Evolutionary conservation across 1,140 invertebrate genomes (phyloP), one percentile per base, ranked within the genome.

Genomic region (Polypedilum pembai): DNA sequence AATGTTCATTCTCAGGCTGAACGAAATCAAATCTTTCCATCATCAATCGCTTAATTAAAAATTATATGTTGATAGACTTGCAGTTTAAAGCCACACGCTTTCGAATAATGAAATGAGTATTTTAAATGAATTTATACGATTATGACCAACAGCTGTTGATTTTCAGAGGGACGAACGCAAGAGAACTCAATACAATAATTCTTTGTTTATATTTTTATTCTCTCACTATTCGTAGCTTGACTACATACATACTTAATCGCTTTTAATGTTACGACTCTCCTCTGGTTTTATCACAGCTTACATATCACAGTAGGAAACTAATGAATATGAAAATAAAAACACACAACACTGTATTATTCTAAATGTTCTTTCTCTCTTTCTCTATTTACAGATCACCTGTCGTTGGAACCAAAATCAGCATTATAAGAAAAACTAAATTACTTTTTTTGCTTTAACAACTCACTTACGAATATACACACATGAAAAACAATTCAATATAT

Each of bases 281-380:
- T 56, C n/a, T n/a, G 45, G 18, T 20, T 69, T n/a, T 69, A 69
- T 69, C 18, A 20, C 17, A 69, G 65, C 65, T 69, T 69, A 69
- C 65, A 69, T 18, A 18, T 20, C 65, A 69, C 65, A 69, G 65
- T 69, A 18, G 65, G 65, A 69, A 69, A 69, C 65, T 69, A 69
- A 69, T 69, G 65, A 69, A 69, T 69, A 21, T 69, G 17, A 18
- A 69, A 69, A 69, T 7, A 69, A 69, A 56, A n/a, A 56, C 12
- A 33, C 24, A 33, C 24, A 3, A 33, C 5, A 33, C 5, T 3
- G 24, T 33, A 33, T 15, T 56, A 56, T 56, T 56, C 15, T 45
- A 12, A 56, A n/a, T 56, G 12, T 56, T 56, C 15, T 45, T 45
- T 45, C 41, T 45, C 12, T 56, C 45, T 56, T 56, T 56, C 12